Evolutionary conservation across 2,888 invertebrate species (phyloP).

Genomic region (Andrena marginata): DNA sequence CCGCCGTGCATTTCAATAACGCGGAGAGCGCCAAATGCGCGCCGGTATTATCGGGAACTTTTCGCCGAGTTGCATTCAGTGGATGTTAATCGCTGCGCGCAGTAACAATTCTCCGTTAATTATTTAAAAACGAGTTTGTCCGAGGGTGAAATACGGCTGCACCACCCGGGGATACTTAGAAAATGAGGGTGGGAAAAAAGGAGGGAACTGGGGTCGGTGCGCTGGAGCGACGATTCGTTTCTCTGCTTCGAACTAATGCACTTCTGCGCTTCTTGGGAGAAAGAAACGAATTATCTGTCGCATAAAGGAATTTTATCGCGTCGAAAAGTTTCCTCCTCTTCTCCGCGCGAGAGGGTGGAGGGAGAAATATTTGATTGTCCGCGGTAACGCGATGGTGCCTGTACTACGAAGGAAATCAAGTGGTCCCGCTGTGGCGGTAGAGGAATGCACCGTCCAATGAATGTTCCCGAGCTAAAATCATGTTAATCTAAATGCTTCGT

Average conservation of each 20-base stretch:
- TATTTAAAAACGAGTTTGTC: background rate
- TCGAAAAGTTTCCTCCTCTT: background rate
- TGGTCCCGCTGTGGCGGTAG: no score
- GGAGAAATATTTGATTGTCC: background rate
- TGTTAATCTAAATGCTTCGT: no score
- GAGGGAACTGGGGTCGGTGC: background rate
- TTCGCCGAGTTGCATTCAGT: background rate
- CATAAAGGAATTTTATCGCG: constrained; percentile 29
- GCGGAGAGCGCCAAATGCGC: background rate
- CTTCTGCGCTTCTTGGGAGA: constrained; percentile 13
- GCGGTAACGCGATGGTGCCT: background rate
- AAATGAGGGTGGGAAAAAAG: background rate
- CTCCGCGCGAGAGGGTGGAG: background rate
- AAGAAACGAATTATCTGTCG: constrained; percentile 18
- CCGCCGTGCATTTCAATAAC: constrained; percentile 2
- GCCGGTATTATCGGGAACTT: background rate
- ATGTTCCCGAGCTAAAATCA: background rate
- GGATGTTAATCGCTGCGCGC: background rate
- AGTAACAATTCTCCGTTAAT: background rate
- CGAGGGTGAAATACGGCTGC: background rate
- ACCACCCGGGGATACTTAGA: no score
- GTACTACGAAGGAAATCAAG: background rate
- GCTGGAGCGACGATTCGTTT: background rate
- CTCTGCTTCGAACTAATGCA: constrained; percentile 19
- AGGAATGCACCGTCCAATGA: background rate